These are phyloP conservation scores for Leuciscus idus DNA, from an alignment of 2,113 vertebrate species.

Conservation along the genomic window DNA sequence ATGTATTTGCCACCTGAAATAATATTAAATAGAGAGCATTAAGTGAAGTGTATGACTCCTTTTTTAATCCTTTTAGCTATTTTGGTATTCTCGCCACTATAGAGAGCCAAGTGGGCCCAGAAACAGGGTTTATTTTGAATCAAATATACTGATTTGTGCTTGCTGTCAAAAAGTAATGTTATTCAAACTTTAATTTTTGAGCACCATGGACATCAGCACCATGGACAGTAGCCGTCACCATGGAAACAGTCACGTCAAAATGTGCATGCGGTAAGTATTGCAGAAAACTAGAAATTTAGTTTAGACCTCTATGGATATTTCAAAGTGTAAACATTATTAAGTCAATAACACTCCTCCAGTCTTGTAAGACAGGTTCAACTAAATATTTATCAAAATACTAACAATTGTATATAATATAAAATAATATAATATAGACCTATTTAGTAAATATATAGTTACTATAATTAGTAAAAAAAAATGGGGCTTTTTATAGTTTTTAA, in stretches of 20 bases:
- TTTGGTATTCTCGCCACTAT: neutral
- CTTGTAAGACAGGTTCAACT: neutral
- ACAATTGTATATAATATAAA: neutral
- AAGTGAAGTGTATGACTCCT: neutral
- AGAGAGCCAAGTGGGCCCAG: neutral
- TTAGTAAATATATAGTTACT: no score
- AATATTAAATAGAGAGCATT: neutral
- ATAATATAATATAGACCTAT: neutral
- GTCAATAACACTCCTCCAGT: neutral
- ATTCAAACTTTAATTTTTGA: neutral
- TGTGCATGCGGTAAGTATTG: neutral
- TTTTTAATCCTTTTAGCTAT: neutral
- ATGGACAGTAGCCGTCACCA: conserved; percentile 57
- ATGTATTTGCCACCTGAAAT: neutral
- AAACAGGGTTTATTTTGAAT: neutral
- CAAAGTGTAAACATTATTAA: neutral
- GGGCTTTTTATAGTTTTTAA: neutral
- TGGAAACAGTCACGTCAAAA: neutral
- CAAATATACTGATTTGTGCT: neutral
- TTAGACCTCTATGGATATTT: neutral
- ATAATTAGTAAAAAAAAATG: no score
- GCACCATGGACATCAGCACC: conserved; percentile 52
- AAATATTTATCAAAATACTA: neutral
- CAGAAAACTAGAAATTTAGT: neutral
- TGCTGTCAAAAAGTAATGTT: neutral